Evolutionary conservation across 1,140 invertebrate species (phyloP).

Genomic region (Metaphire vulgaris): DNA sequence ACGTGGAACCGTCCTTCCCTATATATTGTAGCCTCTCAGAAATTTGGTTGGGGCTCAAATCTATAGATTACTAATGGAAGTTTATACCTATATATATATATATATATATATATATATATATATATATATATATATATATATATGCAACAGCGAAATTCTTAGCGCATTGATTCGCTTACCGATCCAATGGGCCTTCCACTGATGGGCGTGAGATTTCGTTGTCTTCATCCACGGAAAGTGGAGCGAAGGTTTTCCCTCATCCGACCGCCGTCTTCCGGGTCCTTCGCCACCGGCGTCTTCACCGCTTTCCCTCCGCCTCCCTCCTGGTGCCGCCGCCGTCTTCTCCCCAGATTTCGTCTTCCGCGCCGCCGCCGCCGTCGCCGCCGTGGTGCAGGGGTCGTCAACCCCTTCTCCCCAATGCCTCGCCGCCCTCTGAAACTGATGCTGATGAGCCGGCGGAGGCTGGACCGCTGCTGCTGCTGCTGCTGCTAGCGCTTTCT

Average conservation of each 20-base stretch:
- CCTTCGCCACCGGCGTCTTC: neutral
- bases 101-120: too few species aligned
- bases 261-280: neutral
- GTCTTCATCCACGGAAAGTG: constrained; percentile 53
- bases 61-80: too few species aligned
- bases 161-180: too few species aligned
- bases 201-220: constrained; percentile 50
- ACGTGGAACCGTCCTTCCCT: too few species aligned
- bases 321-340: neutral
- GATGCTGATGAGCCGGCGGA: neutral
- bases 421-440: neutral
- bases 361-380: too few species aligned
- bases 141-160: too few species aligned
- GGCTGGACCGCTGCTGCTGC: neutral
- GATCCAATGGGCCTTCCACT: constrained; percentile 51
- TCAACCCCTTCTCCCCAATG: neutral
- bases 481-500: neutral
- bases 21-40: too few species aligned
- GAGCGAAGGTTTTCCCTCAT: constrained; percentile 24
- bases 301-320: neutral
- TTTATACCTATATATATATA: too few species aligned
- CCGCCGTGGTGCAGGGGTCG: neutral
- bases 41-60: too few species aligned
- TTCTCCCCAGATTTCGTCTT: neutral
- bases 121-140: too few species aligned